phyloP scores from a whole-genome alignment of 2,888 invertebrate species.

The Cartodere bifasciata region DNA sequence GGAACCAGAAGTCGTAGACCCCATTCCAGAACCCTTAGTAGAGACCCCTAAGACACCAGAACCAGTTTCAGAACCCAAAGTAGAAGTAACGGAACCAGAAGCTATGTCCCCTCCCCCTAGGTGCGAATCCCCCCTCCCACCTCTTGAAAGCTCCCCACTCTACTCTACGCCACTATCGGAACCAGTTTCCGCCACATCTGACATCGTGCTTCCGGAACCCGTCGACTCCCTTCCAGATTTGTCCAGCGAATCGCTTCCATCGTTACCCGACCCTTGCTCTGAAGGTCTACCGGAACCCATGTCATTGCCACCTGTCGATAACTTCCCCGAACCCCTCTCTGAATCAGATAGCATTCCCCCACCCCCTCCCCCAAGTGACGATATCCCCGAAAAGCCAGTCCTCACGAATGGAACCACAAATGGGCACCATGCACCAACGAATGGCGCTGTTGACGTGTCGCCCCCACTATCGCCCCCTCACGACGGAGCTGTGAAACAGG shows the following conservation, averaged over 20 bases:
- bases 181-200: constrained; percentile 6
- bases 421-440: constrained; percentile 32
- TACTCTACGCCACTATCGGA: too few species aligned
- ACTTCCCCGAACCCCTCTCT: constrained; percentile 30
- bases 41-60: constrained; percentile 2
- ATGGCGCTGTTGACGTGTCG: constrained; percentile 34
- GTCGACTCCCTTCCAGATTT: constrained; percentile 34
- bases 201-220: constrained; percentile 16
- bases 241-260: constrained; percentile 32
- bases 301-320: constrained; percentile 34
- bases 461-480: constrained; percentile 38
- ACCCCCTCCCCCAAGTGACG: constrained; percentile 9
- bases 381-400: constrained; percentile 14
- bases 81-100: constrained; percentile 8
- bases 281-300: constrained; percentile 33
- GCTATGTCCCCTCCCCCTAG: too few species aligned
- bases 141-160: too few species aligned
- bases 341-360: background rate
- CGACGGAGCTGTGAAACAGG: constrained; percentile 44
- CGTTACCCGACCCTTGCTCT: constrained; percentile 29
- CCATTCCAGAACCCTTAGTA: constrained; percentile 2
- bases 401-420: constrained; percentile 32
- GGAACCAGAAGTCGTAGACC: constrained; percentile 5
- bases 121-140: too few species aligned
- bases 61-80: constrained; percentile 4